Percentiles rank a stretch among this genome's conserved stretches.
Conservation (phyloP, 1,140 invertebrate species). For the Steinernema khuongi region DNA sequence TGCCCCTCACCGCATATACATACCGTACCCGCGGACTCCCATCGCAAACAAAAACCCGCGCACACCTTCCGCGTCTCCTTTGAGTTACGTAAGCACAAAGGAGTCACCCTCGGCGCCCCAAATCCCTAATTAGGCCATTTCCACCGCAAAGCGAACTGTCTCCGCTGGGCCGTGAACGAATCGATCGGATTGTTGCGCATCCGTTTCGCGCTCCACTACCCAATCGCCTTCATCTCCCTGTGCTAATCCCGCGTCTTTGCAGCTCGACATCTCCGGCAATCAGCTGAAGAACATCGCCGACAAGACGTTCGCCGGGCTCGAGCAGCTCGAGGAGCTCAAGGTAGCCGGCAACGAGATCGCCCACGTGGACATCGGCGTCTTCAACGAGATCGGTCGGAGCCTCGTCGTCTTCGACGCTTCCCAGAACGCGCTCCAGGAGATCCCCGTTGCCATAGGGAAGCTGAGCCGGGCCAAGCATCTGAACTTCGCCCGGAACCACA, state of each 20-base stretch:
- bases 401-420: constrained; percentile 31
- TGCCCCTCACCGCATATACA: no score
- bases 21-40: no score
- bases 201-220: constrained; percentile 5
- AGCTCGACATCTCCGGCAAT: constrained; percentile 50
- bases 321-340: constrained; percentile 34
- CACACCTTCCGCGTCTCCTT: no score
- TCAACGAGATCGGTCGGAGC: constrained; percentile 23
- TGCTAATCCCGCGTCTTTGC: constrained; percentile 27
- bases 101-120: neutral
- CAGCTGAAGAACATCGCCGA: constrained; percentile 35
- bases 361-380: constrained; percentile 41
- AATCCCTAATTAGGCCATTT: constrained; percentile 2
- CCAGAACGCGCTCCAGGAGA: constrained; percentile 40
- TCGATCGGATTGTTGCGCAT: neutral
- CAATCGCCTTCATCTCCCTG: neutral
- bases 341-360: constrained; percentile 45
- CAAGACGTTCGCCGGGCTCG: constrained; percentile 43
- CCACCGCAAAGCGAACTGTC: neutral
- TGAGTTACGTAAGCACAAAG: neutral
- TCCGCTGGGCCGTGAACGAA: neutral
- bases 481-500: constrained; percentile 44
- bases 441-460: constrained; percentile 45
- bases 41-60: no score
- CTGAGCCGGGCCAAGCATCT: constrained; percentile 39